phyloP scores from a whole-genome alignment of 2,888 invertebrate species.

The Pristionchus mayeri region DNA sequence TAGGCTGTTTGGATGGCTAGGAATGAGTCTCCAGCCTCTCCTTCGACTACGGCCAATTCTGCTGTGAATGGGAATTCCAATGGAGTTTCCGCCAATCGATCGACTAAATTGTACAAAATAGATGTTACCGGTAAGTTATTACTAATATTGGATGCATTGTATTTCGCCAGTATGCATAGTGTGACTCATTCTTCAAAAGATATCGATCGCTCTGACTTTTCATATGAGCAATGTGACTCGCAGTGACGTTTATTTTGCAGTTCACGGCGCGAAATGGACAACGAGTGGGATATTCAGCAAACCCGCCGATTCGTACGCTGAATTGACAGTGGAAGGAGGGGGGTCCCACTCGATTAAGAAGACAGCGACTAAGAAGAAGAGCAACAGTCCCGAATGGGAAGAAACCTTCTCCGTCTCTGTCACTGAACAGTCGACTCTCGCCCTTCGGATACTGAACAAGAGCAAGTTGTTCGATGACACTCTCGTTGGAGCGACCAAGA shows the following conservation, averaged over 20 bases:
- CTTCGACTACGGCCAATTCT: neutral
- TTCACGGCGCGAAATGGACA: constrained; percentile 67
- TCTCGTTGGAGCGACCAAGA: constrained; percentile 67
- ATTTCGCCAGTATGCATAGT: neutral
- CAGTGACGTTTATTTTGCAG: constrained; percentile 57
- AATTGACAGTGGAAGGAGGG: constrained; percentile 67
- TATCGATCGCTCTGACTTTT: neutral
- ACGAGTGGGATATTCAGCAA: constrained; percentile 64
- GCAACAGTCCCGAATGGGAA: constrained; percentile 73
- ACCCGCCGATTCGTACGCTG: constrained; percentile 72
- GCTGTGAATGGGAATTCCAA: constrained; percentile 27
- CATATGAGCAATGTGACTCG: neutral
- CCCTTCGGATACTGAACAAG: constrained; percentile 70
- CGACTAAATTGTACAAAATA: constrained; percentile 35
- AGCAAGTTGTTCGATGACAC: constrained; percentile 74
- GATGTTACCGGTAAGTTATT: constrained; percentile 45
- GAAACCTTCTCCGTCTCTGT: constrained; percentile 68
- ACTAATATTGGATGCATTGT: neutral
- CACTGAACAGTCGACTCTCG: constrained; percentile 65
- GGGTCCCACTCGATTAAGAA: constrained; percentile 59
- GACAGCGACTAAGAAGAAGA: constrained; percentile 73
- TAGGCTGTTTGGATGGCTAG: constrained; percentile 46
- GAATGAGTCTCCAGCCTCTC: constrained; percentile 50
- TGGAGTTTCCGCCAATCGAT: constrained; percentile 25
- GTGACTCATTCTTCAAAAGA: constrained; percentile 26